These are phyloP conservation scores for Calameuta idolon DNA, from an alignment of 2,888 invertebrate species.

Conservation along the genomic window DNA sequence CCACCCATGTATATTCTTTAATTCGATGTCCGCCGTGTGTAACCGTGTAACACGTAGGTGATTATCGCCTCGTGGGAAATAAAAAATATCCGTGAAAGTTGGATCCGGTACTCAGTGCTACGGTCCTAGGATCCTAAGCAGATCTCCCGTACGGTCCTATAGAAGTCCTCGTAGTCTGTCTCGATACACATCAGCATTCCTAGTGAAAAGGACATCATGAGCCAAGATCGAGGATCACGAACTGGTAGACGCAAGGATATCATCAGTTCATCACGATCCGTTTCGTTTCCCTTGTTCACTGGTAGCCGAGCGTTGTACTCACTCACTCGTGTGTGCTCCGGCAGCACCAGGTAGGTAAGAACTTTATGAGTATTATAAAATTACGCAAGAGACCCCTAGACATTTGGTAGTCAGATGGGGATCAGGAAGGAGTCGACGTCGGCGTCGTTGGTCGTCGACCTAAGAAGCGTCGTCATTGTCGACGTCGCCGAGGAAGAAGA, in stretches of 20 bases:
- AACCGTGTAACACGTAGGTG: background rate
- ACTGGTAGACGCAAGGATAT: background rate
- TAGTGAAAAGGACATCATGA: background rate
- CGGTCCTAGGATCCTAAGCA: background rate
- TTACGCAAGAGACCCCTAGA: slow-evolving; percentile 25
- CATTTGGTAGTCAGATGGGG: slow-evolving; percentile 32
- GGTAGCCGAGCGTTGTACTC: background rate
- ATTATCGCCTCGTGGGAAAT: background rate
- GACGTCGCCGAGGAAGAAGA: slow-evolving; percentile 28
- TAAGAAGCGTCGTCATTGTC: background rate
- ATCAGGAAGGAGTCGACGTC: slow-evolving; percentile 19
- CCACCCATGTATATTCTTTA: background rate
- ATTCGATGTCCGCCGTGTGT: background rate
- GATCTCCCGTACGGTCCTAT: background rate
- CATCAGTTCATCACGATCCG: background rate
- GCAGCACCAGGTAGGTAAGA: background rate
- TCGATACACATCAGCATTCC: background rate
- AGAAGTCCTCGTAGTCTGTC: background rate
- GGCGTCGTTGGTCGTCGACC: background rate
- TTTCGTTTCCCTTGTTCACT: background rate
- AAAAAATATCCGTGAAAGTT: background rate
- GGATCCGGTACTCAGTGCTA: background rate
- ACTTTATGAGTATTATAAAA: background rate
- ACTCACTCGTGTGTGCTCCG: background rate
- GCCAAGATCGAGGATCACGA: background rate